Evolutionary conservation across 1,140 invertebrate genomes (phyloP).

Genomic region (Drosophila pseudoobscura): DNA sequence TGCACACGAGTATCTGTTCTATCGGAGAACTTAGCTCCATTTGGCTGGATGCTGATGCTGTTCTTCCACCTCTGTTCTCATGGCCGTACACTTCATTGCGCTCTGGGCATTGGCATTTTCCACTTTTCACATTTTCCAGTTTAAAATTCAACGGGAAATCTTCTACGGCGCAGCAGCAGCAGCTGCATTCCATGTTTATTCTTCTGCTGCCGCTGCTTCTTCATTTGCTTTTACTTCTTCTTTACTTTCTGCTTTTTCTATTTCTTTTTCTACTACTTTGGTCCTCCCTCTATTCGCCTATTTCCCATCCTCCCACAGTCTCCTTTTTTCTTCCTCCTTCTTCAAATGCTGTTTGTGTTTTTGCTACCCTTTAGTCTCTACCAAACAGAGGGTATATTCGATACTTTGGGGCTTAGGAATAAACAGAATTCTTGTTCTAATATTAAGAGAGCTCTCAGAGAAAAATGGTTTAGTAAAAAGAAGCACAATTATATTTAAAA

Average conservation of each 20-base stretch:
- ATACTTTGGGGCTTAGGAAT: too few species aligned
- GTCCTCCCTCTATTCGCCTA: neutral
- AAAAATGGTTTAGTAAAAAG: too few species aligned
- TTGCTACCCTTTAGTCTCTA: neutral
- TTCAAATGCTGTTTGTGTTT: constrained; percentile 24
- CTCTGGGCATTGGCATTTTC: constrained; percentile 66
- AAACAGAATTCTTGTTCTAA: too few species aligned
- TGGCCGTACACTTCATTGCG: constrained; percentile 72
- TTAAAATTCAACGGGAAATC: constrained; percentile 74
- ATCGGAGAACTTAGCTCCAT: constrained; percentile 54
- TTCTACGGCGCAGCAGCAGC: constrained; percentile 48
- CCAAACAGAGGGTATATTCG: neutral
- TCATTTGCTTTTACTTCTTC: constrained; percentile 25
- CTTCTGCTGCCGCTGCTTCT: constrained; percentile 24
- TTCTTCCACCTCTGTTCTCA: constrained; percentile 27
- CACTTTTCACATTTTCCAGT: constrained; percentile 71
- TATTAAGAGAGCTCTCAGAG: too few species aligned
- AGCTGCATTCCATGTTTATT: constrained; percentile 47
- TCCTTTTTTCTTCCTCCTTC: too few species aligned
- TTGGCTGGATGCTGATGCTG: constrained; percentile 32
- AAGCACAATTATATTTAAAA: too few species aligned
- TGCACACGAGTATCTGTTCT: constrained; percentile 19
- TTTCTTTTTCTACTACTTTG: constrained; percentile 13
- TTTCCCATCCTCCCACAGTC: too few species aligned
- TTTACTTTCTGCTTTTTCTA: constrained; percentile 4